Conservation (phyloP, 2,797 vertebrate species). For the Anguilla pacifica region DNA sequence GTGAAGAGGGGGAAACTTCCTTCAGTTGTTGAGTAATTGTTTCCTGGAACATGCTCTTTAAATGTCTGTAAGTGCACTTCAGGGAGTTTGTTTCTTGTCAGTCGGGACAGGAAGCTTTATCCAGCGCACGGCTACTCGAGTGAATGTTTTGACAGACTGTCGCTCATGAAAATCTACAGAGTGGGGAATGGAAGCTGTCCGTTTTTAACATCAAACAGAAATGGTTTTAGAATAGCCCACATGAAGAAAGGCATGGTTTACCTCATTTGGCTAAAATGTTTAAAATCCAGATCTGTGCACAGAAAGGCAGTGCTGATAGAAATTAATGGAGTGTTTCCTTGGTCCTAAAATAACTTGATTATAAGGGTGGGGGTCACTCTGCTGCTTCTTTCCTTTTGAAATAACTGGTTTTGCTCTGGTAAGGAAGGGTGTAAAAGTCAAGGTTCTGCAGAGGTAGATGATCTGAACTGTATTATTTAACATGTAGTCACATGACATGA, state of each 20-base stretch:
- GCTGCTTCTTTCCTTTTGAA: background rate
- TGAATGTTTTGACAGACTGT: conserved; percentile 30
- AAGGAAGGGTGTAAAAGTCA: background rate
- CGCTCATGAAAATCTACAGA: conserved; percentile 31
- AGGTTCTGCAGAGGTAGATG: background rate
- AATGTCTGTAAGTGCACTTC: background rate
- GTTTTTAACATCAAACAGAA: conserved; percentile 29
- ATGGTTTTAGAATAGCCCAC: background rate
- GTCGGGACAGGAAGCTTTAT: conserved; percentile 8
- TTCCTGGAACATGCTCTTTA: background rate
- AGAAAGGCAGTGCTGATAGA: background rate
- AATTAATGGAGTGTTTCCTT: background rate
- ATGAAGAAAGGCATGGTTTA: conserved; percentile 18
- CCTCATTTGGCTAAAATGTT: conserved; percentile 14
- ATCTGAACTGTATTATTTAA: background rate
- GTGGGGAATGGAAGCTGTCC: background rate
- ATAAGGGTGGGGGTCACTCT: background rate
- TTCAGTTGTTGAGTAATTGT: background rate
- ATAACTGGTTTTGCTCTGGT: background rate
- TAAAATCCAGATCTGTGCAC: conserved; percentile 10
- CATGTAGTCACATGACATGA: background rate
- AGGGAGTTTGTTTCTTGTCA: background rate
- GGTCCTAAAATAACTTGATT: background rate
- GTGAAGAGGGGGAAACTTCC: background rate
- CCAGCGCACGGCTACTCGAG: background rate